Evolutionary conservation across 2,888 invertebrate genomes (phyloP).

Genomic region (Tinea semifulvella): DNA sequence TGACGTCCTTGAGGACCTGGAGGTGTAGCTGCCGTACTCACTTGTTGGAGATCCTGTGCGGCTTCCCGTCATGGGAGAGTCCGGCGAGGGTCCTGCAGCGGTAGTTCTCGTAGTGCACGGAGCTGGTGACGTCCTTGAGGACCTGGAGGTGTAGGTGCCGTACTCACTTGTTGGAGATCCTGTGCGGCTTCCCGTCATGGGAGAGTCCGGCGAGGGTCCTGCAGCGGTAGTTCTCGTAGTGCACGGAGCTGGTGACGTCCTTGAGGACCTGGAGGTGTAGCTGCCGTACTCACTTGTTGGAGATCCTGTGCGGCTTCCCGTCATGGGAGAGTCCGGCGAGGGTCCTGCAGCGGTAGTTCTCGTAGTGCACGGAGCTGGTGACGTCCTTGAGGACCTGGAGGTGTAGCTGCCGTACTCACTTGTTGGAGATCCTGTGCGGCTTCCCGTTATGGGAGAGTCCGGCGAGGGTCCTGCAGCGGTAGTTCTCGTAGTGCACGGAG

Average conservation of each 20-base stretch:
- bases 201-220: slow-evolving; percentile 90
- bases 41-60: slow-evolving; percentile 87
- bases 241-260: slow-evolving; percentile 99
- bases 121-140: slow-evolving; percentile 98
- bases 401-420: no score
- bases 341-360: slow-evolving; percentile 96
- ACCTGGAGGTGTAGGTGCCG: slow-evolving; percentile 97
- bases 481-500: no score
- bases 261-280: slow-evolving; percentile 97
- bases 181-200: slow-evolving; percentile 85
- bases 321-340: slow-evolving; percentile 89
- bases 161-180: slow-evolving; percentile 91
- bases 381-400: slow-evolving; percentile 98
- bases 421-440: no score
- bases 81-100: slow-evolving; percentile 93
- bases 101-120: slow-evolving; percentile 99
- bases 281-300: no score
- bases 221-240: slow-evolving; percentile 98
- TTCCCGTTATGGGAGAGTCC: no score
- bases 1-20: slow-evolving; percentile 98
- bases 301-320: slow-evolving; percentile 84
- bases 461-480: no score
- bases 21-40: no score
- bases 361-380: slow-evolving; percentile 99
- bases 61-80: slow-evolving; percentile 87